These are phyloP conservation scores for Ptychadena robeensis DNA, from an alignment of 2,797 vertebrate genomes.

Conservation along the genomic window DNA sequence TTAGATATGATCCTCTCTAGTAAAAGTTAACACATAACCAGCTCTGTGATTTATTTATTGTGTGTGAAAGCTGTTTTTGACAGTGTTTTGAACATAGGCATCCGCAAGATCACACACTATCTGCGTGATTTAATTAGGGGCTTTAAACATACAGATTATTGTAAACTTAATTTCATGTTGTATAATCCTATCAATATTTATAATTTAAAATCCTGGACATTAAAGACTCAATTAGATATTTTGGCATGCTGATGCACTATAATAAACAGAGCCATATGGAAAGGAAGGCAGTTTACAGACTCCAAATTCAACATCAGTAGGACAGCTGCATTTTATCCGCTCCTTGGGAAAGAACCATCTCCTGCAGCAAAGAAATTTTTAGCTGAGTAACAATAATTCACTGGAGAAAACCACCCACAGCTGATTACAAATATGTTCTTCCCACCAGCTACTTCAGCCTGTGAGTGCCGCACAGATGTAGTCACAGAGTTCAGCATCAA, in stretches of 20 bases:
- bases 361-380: constrained; percentile 40
- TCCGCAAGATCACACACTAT: no score
- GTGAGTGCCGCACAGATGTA: constrained; percentile 33
- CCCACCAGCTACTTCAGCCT: constrained; percentile 35
- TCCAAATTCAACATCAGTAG: constrained; percentile 41
- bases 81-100: no score
- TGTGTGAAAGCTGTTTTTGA: no score
- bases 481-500: constrained; percentile 36
- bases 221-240: constrained; percentile 1
- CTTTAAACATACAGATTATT: not conserved
- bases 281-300: constrained; percentile 11
- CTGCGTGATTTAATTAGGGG: not conserved
- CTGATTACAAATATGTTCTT: constrained; percentile 54
- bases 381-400: constrained; percentile 57
- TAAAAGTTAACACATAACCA: no score
- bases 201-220: no score
- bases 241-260: constrained; percentile 25
- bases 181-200: not conserved
- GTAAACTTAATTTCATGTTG: not conserved
- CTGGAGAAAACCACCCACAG: constrained; percentile 61
- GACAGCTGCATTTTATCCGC: constrained; percentile 55
- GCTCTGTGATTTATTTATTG: no score
- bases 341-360: constrained; percentile 57
- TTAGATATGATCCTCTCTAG: no score
- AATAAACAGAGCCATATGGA: constrained; percentile 29